These are phyloP conservation scores for Spodoptera frugiperda DNA, from an alignment of 1,140 invertebrate genomes.

Conservation along the genomic window DNA sequence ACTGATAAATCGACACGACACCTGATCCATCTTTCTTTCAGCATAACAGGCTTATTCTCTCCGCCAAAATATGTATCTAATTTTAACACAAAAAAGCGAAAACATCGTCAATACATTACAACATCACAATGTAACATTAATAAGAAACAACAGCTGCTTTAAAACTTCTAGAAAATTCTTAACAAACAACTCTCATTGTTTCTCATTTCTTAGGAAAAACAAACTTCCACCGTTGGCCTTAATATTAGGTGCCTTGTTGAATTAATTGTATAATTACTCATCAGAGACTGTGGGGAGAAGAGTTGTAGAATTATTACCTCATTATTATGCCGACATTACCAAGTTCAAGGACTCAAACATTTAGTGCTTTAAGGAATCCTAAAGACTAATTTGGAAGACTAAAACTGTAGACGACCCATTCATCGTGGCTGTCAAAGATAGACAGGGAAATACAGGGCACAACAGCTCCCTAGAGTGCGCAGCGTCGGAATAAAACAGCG, in stretches of 20 bases:
- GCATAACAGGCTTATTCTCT: background rate
- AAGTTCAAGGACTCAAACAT: constrained; percentile 24
- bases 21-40: too few relatives aligned
- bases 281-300: constrained; percentile 52
- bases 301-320: constrained; percentile 56
- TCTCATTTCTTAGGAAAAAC: constrained; percentile 69
- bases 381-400: background rate
- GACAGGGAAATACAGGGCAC: constrained; percentile 31
- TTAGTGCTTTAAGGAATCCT: background rate
- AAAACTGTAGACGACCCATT: background rate
- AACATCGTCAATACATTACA: constrained; percentile 28
- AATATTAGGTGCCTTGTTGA: constrained; percentile 73
- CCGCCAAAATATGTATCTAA: background rate
- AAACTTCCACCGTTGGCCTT: constrained; percentile 63
- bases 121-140: constrained; percentile 37
- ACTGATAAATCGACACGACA: too few relatives aligned
- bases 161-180: constrained; percentile 58
- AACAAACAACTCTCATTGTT: constrained; percentile 68
- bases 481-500: constrained; percentile 37
- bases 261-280: constrained; percentile 80
- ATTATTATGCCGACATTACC: constrained; percentile 22
- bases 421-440: constrained; percentile 5
- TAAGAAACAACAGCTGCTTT: constrained; percentile 59
- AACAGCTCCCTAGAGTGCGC: constrained; percentile 11
- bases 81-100: background rate